Percentiles rank a stretch among this genome's conserved stretches.
Conservation (phyloP, 1,140 invertebrate genomes). For the Dryas iulia region DNA sequence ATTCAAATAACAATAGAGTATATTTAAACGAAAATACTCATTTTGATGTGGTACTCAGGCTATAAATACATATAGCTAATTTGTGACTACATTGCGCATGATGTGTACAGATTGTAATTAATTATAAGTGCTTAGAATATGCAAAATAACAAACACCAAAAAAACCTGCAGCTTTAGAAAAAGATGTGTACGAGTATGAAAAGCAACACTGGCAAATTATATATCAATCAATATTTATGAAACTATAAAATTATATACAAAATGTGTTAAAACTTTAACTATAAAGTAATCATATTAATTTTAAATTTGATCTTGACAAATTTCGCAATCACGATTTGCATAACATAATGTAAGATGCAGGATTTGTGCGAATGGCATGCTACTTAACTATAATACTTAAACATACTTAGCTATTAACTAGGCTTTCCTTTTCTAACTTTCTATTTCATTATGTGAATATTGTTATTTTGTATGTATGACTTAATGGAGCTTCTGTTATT, state of each 20-base stretch:
- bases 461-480: slow-evolving; percentile 6
- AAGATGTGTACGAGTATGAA: no score
- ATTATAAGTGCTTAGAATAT: neutral
- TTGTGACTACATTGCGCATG: slow-evolving; percentile 4
- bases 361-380: neutral
- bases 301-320: neutral
- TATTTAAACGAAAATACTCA: slow-evolving; percentile 7
- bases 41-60: slow-evolving; percentile 31
- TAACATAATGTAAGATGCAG: neutral
- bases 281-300: neutral
- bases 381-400: neutral
- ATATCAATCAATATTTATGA: no score
- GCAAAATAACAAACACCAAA: neutral
- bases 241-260: no score
- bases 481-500: slow-evolving; percentile 9
- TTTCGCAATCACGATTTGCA: neutral
- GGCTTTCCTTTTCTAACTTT: neutral
- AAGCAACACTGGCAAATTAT: no score
- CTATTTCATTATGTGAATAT: neutral
- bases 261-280: no score
- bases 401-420: neutral
- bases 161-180: no score
- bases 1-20: neutral
- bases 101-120: neutral
- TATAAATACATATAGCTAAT: slow-evolving; percentile 36